A percentile compares a stretch with the other conserved stretches of the same genome.
phyloP scores from a whole-genome alignment of 2,888 invertebrate species.

The Perdita meconis region DNA sequence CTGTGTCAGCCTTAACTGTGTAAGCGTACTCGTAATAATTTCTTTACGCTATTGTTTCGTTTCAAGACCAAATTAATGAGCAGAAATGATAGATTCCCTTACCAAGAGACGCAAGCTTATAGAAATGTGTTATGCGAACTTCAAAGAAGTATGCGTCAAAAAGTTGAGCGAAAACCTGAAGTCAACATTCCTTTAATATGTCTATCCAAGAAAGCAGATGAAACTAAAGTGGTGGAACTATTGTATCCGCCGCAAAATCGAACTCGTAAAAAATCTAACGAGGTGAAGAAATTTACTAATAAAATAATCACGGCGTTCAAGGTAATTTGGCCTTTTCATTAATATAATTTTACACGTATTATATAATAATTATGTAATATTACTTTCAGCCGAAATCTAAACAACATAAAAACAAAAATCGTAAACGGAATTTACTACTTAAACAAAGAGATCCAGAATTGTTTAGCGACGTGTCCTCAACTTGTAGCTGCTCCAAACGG shows the following conservation, averaged over 20 bases:
- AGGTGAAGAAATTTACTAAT: slow-evolving; percentile 44
- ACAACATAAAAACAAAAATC: not conserved
- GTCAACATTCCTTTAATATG: slow-evolving; percentile 28
- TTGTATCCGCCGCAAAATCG: slow-evolving; percentile 59
- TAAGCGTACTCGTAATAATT: too few species aligned
- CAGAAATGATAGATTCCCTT: slow-evolving; percentile 51
- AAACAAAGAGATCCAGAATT: slow-evolving; percentile 36
- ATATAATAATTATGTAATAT: not conserved
- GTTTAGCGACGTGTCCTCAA: slow-evolving; percentile 33
- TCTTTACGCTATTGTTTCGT: not conserved
- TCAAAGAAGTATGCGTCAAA: slow-evolving; percentile 38
- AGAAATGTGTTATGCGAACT: slow-evolving; percentile 69
- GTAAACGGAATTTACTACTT: not conserved
- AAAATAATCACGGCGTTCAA: slow-evolving; percentile 62
- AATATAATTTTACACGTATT: not conserved
- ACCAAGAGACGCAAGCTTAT: slow-evolving; percentile 72
- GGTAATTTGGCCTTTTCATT: slow-evolving; percentile 46
- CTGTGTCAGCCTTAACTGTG: too few species aligned
- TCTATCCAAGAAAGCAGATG: slow-evolving; percentile 56
- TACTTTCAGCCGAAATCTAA: slow-evolving; percentile 13
- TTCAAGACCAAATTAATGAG: slow-evolving; percentile 18
- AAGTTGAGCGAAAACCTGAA: slow-evolving; percentile 5
- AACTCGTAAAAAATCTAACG: slow-evolving; percentile 12
- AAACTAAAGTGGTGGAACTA: slow-evolving; percentile 65
- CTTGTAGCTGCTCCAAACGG: slow-evolving; percentile 34